Base-by-base conservation (phyloP, 2,888 invertebrate species). In the Ephialtes manifestator region DNA sequence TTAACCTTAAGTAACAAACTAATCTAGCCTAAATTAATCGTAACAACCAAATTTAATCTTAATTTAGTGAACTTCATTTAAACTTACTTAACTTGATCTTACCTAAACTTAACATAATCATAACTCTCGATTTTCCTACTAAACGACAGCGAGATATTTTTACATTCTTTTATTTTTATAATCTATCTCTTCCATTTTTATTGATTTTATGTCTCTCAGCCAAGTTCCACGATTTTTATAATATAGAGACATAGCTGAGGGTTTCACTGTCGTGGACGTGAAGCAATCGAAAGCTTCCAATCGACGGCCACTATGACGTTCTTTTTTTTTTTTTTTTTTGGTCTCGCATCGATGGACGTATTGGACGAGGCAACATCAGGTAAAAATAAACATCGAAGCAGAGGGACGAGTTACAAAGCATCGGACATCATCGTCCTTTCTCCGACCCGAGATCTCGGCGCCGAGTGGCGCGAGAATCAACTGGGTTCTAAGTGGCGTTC, bases 401-500 rank as follows among this genome's bases (percentile, higher is more conserved):
- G 68, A 13, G 60, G 43, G 58, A 75, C 55, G 74, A 74, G 74
- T 68, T 63, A 63, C 51, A 39, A 65, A 65, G n/a, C n/a, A n/a
- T n/a, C n/a, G n/a, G 58, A 43, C 20, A 20, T 8, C 53, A 71
- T 53, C 55, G 35, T 71, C 65, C 71, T 65, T 58, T 65, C 71
- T 71, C 71, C 63, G 72, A n/a, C 15, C 28, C 35, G 72, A 46
- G 60, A 60, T 71, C 55, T 71, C 58, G 74, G n/a, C 31, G 70
- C 51, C 53, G 28, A 51, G 71, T 18, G 46, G 39, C 46, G 63
- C 43, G 48, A 55, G 87, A 87, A 86, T 88, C 89, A 90, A 91
- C 91, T 91, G 89, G 88, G 88, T 91, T 13, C 20, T 60, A 91
- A 92, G 92, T 92, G 90, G 91, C 87, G 88, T 91, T 89, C 83